These are phyloP conservation scores for Pipa parva DNA, from an alignment of 2,113 vertebrate genomes.

Conservation along the genomic window DNA sequence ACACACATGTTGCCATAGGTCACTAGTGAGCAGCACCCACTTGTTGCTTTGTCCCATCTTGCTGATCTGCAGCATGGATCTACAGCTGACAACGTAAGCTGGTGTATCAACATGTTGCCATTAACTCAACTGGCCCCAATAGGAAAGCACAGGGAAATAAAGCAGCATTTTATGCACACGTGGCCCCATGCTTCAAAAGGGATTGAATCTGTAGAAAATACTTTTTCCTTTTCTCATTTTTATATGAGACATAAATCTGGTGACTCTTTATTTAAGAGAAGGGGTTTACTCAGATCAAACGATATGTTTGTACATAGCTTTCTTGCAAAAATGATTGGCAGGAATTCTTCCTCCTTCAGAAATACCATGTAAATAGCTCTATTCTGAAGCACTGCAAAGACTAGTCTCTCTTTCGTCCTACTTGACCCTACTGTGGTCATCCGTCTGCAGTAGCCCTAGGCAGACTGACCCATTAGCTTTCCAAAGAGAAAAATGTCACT, in stretches of 20 bases:
- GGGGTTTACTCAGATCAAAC: background rate
- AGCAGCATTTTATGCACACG: no score
- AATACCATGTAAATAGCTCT: conserved; percentile 17
- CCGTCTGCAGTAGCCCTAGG: background rate
- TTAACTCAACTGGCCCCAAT: no score
- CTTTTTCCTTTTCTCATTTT: no score
- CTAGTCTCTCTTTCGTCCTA: conserved; percentile 27
- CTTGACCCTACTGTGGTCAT: conserved; percentile 16
- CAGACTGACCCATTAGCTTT: conserved; percentile 25
- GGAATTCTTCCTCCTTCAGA: background rate
- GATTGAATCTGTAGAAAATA: no score
- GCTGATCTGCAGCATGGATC: no score
- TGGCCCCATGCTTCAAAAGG: no score
- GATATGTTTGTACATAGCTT: conserved; percentile 3
- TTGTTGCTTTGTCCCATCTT: no score
- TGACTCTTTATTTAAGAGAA: background rate
- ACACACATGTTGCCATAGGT: no score
- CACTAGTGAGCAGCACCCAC: no score
- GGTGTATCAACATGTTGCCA: no score
- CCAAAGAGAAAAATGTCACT: conserved; percentile 24
- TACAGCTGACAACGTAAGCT: no score
- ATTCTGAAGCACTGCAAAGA: conserved; percentile 15
- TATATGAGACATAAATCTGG: conserved; percentile 2
- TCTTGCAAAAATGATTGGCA: background rate
- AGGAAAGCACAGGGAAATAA: no score